Conservation (phyloP, 2,888 invertebrate genomes). For the Agonopterix alstromeriana region DNA sequence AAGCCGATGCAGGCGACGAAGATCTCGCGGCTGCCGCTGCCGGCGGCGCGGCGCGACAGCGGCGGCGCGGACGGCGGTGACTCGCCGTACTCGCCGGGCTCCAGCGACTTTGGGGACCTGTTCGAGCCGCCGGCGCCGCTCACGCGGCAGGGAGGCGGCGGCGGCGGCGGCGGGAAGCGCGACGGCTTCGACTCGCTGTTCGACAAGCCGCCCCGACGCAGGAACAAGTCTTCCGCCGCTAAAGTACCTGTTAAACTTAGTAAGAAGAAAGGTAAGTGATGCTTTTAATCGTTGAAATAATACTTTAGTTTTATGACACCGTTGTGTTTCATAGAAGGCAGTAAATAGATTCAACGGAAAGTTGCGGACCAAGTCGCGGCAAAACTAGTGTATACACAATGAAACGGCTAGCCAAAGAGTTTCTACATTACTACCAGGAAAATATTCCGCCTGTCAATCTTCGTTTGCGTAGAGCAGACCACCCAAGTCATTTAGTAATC, state of each 20-base stretch:
- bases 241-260: slow-evolving; percentile 54
- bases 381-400: too few relatives aligned
- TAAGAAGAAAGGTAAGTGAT: slow-evolving; percentile 58
- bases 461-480: too few relatives aligned
- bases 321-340: too few relatives aligned
- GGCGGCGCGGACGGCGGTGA: slow-evolving; percentile 60
- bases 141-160: slow-evolving; percentile 12
- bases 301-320: too few relatives aligned
- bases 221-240: slow-evolving; percentile 21
- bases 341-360: too few relatives aligned
- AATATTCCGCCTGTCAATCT: too few relatives aligned
- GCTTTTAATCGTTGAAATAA: not conserved
- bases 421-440: too few relatives aligned
- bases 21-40: slow-evolving; percentile 37
- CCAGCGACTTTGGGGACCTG: slow-evolving; percentile 91
- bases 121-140: slow-evolving; percentile 83
- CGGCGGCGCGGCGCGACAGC: slow-evolving; percentile 31
- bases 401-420: too few relatives aligned
- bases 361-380: too few relatives aligned
- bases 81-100: slow-evolving; percentile 92
- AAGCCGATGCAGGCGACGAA: slow-evolving; percentile 67
- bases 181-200: slow-evolving; percentile 77
- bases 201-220: slow-evolving; percentile 43
- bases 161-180: slow-evolving; percentile 6
- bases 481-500: too few relatives aligned